phyloP scores from a whole-genome alignment of 2,888 invertebrate genomes.

The Patella depressa region DNA sequence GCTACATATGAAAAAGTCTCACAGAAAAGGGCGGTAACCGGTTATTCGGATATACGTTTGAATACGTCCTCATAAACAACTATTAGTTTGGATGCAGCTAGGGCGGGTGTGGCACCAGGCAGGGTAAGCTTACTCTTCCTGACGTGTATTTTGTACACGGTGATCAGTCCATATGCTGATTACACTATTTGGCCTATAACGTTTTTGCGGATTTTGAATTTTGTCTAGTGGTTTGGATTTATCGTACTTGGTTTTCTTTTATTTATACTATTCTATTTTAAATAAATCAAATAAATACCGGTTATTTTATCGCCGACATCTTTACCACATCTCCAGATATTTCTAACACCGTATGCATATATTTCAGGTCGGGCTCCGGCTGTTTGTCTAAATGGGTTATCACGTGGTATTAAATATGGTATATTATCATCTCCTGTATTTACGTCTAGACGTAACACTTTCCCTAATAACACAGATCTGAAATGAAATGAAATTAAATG shows the following conservation, averaged over 20 bases:
- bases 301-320: constrained; percentile 59
- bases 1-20: too few species aligned
- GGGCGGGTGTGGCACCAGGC: too few species aligned
- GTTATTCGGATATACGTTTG: too few species aligned
- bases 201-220: too few species aligned
- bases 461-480: constrained; percentile 60
- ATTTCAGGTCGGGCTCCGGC: constrained; percentile 54
- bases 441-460: constrained; percentile 67
- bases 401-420: constrained; percentile 62
- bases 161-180: too few species aligned
- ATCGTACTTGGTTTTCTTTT: too few species aligned
- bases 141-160: too few species aligned
- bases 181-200: too few species aligned
- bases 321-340: constrained; percentile 68
- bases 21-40: too few species aligned
- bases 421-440: constrained; percentile 36
- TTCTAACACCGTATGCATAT: constrained; percentile 66
- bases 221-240: too few species aligned
- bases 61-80: background rate
- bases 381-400: constrained; percentile 63
- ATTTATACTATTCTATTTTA: background rate
- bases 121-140: too few species aligned
- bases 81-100: too few species aligned
- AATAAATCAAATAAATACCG: constrained; percentile 35
- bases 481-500: background rate